Percentiles rank a stretch among this genome's conserved stretches.
phyloP scores from a whole-genome alignment of 2,888 invertebrate genomes.

The Elgonia sp. region DNA sequence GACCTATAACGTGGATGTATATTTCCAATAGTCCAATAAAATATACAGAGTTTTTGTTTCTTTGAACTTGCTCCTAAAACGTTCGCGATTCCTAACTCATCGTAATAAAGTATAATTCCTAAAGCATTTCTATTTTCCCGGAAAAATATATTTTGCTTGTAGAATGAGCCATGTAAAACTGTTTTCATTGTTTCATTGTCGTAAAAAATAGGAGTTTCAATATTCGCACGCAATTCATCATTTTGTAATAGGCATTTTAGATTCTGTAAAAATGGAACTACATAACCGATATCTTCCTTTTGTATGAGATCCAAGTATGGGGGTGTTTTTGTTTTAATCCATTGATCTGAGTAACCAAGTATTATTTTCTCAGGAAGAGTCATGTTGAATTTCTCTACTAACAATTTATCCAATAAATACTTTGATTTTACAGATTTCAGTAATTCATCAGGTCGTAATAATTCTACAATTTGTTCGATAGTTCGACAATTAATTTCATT shows the following conservation, averaged over 20 bases:
- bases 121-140: conserved; percentile 66
- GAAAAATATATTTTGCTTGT: conserved; percentile 69
- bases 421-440: too few species aligned
- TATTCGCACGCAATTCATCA: conserved; percentile 61
- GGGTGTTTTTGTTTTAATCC: too few species aligned
- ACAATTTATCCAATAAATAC: too few species aligned
- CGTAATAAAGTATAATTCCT: conserved; percentile 77
- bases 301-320: too few species aligned
- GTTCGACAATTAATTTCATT: too few species aligned
- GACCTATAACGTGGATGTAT: neutral
- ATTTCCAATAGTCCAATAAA: conserved; percentile 45
- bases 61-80: conserved; percentile 49
- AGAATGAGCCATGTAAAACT: conserved; percentile 75
- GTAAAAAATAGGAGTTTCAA: conserved; percentile 59
- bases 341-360: too few species aligned
- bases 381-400: too few species aligned
- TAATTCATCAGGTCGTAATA: too few species aligned
- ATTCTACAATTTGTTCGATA: too few species aligned
- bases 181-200: conserved; percentile 59
- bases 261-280: conserved; percentile 70
- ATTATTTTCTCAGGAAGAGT: too few species aligned
- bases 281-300: too few species aligned
- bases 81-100: conserved; percentile 53
- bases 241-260: conserved; percentile 70
- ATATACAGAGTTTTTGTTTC: conserved; percentile 47